Percentiles rank a stretch among this genome's conserved stretches.
These are phyloP conservation scores for Meloidogyne exigua DNA, from an alignment of 1,140 invertebrate species.

Conservation along the genomic window DNA sequence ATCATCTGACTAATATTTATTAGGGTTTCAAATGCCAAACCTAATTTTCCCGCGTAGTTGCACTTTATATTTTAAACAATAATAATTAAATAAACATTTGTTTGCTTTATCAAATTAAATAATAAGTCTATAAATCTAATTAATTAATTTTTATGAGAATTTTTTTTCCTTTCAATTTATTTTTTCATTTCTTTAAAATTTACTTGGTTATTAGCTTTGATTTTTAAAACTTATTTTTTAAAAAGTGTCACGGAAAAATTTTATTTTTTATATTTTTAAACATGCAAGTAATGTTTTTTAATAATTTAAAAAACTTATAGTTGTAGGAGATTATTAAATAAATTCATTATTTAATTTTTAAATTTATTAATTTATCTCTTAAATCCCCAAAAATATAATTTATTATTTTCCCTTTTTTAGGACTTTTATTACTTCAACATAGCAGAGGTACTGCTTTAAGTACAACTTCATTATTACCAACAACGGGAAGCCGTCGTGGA, in stretches of 20 bases:
- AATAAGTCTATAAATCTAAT: too few relatives aligned
- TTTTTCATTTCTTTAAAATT: too few relatives aligned
- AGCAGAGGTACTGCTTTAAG: neutral
- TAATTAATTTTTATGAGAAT: too few relatives aligned
- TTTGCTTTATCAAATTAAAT: too few relatives aligned
- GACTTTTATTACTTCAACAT: neutral
- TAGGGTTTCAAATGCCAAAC: neutral
- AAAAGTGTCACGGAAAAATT: too few relatives aligned
- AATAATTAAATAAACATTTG: neutral
- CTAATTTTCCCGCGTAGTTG: neutral
- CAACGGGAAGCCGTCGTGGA: conserved; percentile 9
- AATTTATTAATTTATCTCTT: neutral
- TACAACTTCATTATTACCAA: conserved; percentile 1
- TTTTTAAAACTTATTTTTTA: too few relatives aligned
- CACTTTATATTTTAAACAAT: neutral
- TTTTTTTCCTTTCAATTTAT: too few relatives aligned
- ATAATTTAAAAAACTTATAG: too few relatives aligned
- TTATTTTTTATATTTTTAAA: too few relatives aligned
- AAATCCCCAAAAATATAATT: neutral
- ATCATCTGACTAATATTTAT: neutral
- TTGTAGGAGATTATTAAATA: too few relatives aligned
- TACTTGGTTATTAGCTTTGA: too few relatives aligned
- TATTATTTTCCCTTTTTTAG: neutral
- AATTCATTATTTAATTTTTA: neutral
- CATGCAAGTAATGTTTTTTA: too few relatives aligned